Evolutionary conservation across 2,797 vertebrate genomes (phyloP).

Genomic region (Erpetoichthys calabaricus): DNA sequence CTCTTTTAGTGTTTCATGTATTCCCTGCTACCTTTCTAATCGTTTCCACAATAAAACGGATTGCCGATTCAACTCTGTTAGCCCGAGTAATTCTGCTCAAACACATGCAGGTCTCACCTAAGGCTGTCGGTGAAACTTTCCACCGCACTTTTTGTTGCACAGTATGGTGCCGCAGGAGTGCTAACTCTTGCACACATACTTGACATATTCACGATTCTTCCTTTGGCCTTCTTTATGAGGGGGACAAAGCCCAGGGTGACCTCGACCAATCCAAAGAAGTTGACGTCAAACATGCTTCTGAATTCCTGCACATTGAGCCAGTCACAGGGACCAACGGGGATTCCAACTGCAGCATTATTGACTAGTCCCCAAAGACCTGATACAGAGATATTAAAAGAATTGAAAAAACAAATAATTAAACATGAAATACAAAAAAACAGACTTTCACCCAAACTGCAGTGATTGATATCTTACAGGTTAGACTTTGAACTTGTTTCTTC

Average conservation of each 20-base stretch:
- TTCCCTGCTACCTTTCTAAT: too few species aligned
- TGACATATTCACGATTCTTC: slow-evolving; percentile 52
- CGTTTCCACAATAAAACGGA: too few species aligned
- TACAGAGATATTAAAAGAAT: too few species aligned
- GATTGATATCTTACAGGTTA: too few species aligned
- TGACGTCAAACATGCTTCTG: slow-evolving; percentile 47
- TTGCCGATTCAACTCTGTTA: too few species aligned
- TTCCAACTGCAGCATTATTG: slow-evolving; percentile 49
- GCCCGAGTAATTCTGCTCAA: too few species aligned
- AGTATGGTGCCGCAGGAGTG: slow-evolving; percentile 37
- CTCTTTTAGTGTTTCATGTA: too few species aligned
- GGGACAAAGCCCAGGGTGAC: slow-evolving; percentile 50
- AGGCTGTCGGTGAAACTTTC: slow-evolving; percentile 55
- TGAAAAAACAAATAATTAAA: too few species aligned
- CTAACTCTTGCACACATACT: slow-evolving; percentile 51
- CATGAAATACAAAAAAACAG: too few species aligned
- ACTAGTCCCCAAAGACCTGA: slow-evolving; percentile 56
- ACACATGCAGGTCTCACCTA: slow-evolving; percentile 28
- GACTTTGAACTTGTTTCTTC: too few species aligned
- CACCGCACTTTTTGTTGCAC: slow-evolving; percentile 47
- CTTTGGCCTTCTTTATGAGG: slow-evolving; percentile 51
- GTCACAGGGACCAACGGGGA: slow-evolving; percentile 34
- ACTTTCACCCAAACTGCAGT: too few species aligned
- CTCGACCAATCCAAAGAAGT: slow-evolving; percentile 46
- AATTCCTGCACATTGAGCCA: slow-evolving; percentile 50